Base-by-base conservation (phyloP, 2,888 invertebrate species). In the Synanthedon formicaeformis region DNA sequence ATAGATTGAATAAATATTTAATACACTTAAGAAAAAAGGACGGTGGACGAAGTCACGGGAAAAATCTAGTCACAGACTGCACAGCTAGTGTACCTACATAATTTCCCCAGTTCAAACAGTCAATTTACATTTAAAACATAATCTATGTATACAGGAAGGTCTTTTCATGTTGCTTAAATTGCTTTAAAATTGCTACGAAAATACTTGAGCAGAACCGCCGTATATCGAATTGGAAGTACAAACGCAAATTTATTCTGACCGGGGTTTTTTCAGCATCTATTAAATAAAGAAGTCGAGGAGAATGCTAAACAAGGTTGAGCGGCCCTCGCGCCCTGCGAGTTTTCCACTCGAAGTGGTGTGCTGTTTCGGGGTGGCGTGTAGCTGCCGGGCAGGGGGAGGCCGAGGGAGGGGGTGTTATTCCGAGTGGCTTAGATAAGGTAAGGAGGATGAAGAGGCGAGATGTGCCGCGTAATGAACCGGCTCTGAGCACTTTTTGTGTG, bases 261-360 rank as follows among this genome's bases (percentile, higher is more conserved):
- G 76, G 78, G 78, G 77, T 79, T 78, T 70, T 83, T 83, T 80
- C 77, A 78, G 82, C 81, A 84, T 83, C 84, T 83, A 85, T 86
- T 86, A 86, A 86, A 84, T 85, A 86, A 86, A 85, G 84, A 85
- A 82, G 80, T 81, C 79, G 85, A 76, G 80, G 78, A 82, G 86
- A 86, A 86, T 86, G 86, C 83, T 84, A 86, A 87, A 83, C 83
- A 86, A 87, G 84, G 84, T 81, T 80, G 83, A 83, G 84, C 81
- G 80, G 81, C 84, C 81, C 82, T 81, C 83, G 79, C 82, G 79
- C 82, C 80, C 81, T 81, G 74, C 71, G 85, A 83, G 84, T 84
- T 85, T 85, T 84, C 84, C 83, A 86, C 84, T 86, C 76, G 79
- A 83, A 81, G 79, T 77, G 81, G 82, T 78, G 78, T 73, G 78